Base-by-base conservation (phyloP, 1,140 invertebrate species). In the Lasioglossum baleicum region DNA sequence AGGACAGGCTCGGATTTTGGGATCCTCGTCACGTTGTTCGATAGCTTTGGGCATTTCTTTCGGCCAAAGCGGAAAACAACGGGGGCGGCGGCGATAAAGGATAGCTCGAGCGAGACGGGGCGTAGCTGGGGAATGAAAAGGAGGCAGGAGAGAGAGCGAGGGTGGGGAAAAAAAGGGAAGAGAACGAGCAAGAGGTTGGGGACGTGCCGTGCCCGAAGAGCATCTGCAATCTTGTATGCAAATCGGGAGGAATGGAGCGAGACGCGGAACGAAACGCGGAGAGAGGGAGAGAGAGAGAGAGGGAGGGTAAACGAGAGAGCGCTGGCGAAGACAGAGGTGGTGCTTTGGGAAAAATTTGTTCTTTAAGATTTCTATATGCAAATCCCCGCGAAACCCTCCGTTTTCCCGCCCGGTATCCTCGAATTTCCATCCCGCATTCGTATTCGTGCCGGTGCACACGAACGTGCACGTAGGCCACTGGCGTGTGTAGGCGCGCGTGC, bases 141-240 rank as follows among this genome's bases (percentile, higher is more conserved):
- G 70, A 4, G 31, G 31, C 1, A 4, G 31, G 31, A 4, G 31
- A 35, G n/a, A n/a, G n/a, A n/a, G n/a, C n/a, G n/a, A n/a, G n/a
- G n/a, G n/a, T n/a, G n/a, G 31, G 20, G n/a, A n/a, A n/a, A n/a
- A n/a, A n/a, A n/a, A n/a, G n/a, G n/a, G n/a, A 71, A 65, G n/a
- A n/a, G 61, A 58, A n/a, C 53, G 20, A 17, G n/a, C 44, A n/a
- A 82, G 53, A 74, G 76, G 71, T 68, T 66, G 56, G 60, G 58
- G 44, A 82, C 88, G 88, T 91, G 90, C 87, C 80, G 83, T 77
- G 84, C n/a, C 81, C 80, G 84, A 88, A 86, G 83, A 89, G 82
- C 87, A 88, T 90, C 86, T 67, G 85, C 88, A 91, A 91, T 91
- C 89, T 90, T 87, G 89, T 87, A 91, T 91, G 90, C 89, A 91